Evolutionary conservation across 2,797 vertebrate species (phyloP).

Genomic region (Mus spretus): DNA sequence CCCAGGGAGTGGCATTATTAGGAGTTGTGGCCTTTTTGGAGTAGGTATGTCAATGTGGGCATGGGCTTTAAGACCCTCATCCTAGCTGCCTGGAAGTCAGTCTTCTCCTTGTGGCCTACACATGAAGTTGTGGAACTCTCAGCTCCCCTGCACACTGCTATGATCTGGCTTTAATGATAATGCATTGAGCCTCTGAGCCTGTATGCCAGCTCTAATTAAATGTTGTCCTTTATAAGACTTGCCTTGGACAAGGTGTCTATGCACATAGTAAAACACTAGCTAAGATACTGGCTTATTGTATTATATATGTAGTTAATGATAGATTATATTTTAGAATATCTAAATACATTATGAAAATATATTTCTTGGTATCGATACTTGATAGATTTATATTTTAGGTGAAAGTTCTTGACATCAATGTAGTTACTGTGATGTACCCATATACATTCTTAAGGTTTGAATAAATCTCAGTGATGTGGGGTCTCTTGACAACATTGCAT

Average conservation of each 20-base stretch:
- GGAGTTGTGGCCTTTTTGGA: not conserved
- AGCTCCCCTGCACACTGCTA: not conserved
- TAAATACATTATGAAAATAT: slow-evolving; percentile 17
- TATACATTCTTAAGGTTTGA: slow-evolving; percentile 6
- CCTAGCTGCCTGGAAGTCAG: not conserved
- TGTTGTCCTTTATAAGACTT: not conserved
- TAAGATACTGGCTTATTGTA: not conserved
- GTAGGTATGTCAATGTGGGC: not conserved
- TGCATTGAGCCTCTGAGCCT: not conserved
- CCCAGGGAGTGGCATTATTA: not conserved
- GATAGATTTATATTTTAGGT: slow-evolving; percentile 9
- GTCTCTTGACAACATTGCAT: not conserved
- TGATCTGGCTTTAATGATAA: not conserved
- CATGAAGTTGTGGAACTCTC: not conserved
- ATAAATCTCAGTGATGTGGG: not conserved
- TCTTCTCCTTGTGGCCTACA: not conserved
- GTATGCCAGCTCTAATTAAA: not conserved
- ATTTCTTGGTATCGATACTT: slow-evolving; percentile 11
- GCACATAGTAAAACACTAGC: not conserved
- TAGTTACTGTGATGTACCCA: not conserved
- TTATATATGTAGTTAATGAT: slow-evolving; percentile 26
- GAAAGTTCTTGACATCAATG: not conserved
- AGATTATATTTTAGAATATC: slow-evolving; percentile 34
- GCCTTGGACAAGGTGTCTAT: not conserved
- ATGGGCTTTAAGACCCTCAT: not conserved